Conservation (phyloP, 2,888 invertebrate genomes). For the Andricus quercusramuli region DNA sequence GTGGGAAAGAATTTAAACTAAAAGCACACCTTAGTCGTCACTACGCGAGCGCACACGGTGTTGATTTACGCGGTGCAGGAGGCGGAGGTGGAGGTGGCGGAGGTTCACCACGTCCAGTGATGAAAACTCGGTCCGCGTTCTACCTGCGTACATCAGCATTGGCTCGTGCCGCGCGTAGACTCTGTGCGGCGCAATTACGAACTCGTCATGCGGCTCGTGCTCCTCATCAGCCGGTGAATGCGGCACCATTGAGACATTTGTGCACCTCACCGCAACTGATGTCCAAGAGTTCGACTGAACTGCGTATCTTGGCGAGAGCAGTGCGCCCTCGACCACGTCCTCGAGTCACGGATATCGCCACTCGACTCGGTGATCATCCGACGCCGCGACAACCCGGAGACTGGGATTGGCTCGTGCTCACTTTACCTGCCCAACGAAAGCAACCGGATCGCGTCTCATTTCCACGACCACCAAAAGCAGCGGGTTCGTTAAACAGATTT, state of each 20-base stretch:
- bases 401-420: conserved; percentile 87
- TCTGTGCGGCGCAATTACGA: conserved; percentile 90
- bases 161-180: conserved; percentile 92
- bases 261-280: conserved; percentile 74
- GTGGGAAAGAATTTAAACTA: conserved; percentile 97
- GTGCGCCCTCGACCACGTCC: conserved; percentile 73
- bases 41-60: conserved; percentile 94
- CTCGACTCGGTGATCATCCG: conserved; percentile 83
- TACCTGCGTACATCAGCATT: conserved; percentile 95
- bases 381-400: conserved; percentile 78
- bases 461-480: conserved; percentile 94
- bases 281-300: conserved; percentile 70
- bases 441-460: conserved; percentile 90
- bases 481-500: conserved; percentile 80
- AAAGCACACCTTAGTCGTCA: conserved; percentile 96
- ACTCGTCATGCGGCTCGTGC: conserved; percentile 93
- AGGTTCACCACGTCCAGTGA: conserved; percentile 91
- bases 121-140: conserved; percentile 98
- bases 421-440: conserved; percentile 88
- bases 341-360: conserved; percentile 85
- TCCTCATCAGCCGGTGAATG: conserved; percentile 83
- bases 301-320: conserved; percentile 73
- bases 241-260: conserved; percentile 76
- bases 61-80: conserved; percentile 72
- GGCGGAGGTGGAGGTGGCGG: conserved; percentile 64